These are phyloP conservation scores for Dastarcus helophoroides DNA, from an alignment of 2,888 invertebrate genomes.

Conservation along the genomic window DNA sequence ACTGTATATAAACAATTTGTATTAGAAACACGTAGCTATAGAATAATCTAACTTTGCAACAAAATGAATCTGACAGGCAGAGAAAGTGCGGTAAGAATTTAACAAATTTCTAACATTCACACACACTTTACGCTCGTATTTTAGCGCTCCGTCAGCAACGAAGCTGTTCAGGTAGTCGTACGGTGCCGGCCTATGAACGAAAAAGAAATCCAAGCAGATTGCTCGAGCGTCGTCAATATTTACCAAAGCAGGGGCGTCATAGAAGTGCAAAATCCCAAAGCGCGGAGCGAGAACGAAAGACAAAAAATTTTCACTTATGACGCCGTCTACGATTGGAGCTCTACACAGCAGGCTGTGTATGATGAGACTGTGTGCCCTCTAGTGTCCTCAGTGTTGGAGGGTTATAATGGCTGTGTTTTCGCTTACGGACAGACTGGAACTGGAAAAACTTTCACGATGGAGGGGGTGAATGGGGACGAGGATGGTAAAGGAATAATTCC, in stretches of 20 bases:
- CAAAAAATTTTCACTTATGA: constrained; percentile 96
- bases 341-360: constrained; percentile 85
- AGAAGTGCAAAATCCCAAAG: constrained; percentile 78
- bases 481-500: constrained; percentile 58
- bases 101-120: too few species aligned
- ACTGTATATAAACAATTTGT: too few species aligned
- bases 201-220: constrained; percentile 67
- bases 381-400: constrained; percentile 89
- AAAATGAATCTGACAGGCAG: too few species aligned
- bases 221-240: constrained; percentile 71
- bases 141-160: too few species aligned
- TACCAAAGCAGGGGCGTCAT: constrained; percentile 79
- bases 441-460: constrained; percentile 71
- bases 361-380: constrained; percentile 92
- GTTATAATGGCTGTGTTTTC: constrained; percentile 98
- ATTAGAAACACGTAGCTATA: too few species aligned
- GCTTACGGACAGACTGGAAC: constrained; percentile 99
- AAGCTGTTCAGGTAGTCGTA: constrained; percentile 94
- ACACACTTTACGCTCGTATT: too few species aligned
- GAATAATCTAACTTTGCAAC: too few species aligned
- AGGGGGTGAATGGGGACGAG: constrained; percentile 54
- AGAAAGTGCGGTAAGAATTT: too few species aligned
- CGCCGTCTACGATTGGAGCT: constrained; percentile 87
- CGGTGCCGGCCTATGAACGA: constrained; percentile 91
- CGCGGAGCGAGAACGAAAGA: constrained; percentile 52